phyloP scores from a whole-genome alignment of 2,888 invertebrate species.

The Habrosyne pyritoides region DNA sequence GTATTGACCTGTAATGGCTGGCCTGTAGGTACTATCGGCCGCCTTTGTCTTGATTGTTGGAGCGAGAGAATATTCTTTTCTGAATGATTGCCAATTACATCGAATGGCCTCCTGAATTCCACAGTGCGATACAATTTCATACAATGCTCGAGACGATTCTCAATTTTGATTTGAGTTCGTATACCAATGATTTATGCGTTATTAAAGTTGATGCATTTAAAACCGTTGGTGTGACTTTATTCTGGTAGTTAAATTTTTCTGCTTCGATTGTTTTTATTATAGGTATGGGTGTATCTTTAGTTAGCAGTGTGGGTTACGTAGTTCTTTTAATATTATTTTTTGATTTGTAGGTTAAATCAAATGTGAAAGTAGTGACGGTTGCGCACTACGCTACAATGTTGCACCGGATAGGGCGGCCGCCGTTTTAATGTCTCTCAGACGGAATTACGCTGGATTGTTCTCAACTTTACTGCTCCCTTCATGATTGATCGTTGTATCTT shows the following conservation, averaged over 20 bases:
- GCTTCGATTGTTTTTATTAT: constrained; percentile 12
- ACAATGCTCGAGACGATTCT: constrained; percentile 62
- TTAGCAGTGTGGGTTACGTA: too few relatives aligned
- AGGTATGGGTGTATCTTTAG: neutral
- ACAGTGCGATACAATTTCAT: constrained; percentile 54
- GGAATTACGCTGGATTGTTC: constrained; percentile 84
- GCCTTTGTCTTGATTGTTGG: constrained; percentile 82
- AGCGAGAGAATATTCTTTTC: constrained; percentile 76
- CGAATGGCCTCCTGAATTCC: constrained; percentile 80
- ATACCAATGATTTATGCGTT: constrained; percentile 77
- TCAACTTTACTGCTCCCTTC: constrained; percentile 79
- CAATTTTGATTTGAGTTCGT: constrained; percentile 70
- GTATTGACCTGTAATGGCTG: constrained; percentile 82
- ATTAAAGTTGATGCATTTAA: constrained; percentile 57
- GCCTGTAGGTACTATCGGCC: constrained; percentile 81
- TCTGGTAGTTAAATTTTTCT: constrained; percentile 28
- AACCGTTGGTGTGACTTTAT: constrained; percentile 41
- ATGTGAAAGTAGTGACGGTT: neutral
- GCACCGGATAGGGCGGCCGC: constrained; percentile 82
- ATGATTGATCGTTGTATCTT: constrained; percentile 83
- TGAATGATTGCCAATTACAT: constrained; percentile 83
- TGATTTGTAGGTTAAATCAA: neutral
- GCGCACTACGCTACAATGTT: constrained; percentile 66
- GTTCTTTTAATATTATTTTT: too few relatives aligned
- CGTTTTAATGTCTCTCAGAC: constrained; percentile 82